Base-by-base conservation (phyloP, 2,888 invertebrate species). In the Aleiodes leptofemur region DNA sequence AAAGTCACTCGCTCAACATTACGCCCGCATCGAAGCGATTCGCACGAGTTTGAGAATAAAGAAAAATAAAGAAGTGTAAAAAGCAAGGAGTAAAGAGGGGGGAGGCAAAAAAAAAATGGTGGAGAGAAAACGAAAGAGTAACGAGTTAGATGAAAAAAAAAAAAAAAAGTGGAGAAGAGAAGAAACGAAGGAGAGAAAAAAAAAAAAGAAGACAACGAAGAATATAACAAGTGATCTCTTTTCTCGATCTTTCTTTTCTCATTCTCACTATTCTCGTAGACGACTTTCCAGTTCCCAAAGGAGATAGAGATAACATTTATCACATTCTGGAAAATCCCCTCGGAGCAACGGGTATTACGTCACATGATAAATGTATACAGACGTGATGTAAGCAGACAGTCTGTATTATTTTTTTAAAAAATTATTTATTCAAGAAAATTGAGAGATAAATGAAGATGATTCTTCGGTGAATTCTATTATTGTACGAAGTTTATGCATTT, bases 241-340 rank as follows among this genome's bases (percentile, higher is more conserved):
- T 74, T 74, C 71, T 70, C 72, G 57, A 71, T 72, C 66, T 71
- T 51, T 56, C 57, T 69, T 38, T 50, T 55, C 64, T 56, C 68
- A 34, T 51, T 72, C 71, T 71, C 59, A 34, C 55, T 72, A 68
- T 75, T 48, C 66, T 13, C 53, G 53, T 16, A 14, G 56, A 68
- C 75, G 75, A 75, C 71, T 75, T 57, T 66, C 48, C 48, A 68
- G 68, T 31, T 69, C 75, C 57, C 70, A 3, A 57, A 51, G 57
- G 72, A 75, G 72, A 75, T 75, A 68, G 66, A 75, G 72, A 75
- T 75, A 75, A 72, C 75, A 75, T 75, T 75, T 75, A 75, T 75
- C 72, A 75, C 75, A 72, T 75, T 75, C 68, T 56, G 57, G 57
- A 50, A 68, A 75, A 75, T 72, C 68, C 68, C 72, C 50, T 69